Conservation (phyloP, 1,140 invertebrate genomes). For the Asbolus verrucosus region DNA sequence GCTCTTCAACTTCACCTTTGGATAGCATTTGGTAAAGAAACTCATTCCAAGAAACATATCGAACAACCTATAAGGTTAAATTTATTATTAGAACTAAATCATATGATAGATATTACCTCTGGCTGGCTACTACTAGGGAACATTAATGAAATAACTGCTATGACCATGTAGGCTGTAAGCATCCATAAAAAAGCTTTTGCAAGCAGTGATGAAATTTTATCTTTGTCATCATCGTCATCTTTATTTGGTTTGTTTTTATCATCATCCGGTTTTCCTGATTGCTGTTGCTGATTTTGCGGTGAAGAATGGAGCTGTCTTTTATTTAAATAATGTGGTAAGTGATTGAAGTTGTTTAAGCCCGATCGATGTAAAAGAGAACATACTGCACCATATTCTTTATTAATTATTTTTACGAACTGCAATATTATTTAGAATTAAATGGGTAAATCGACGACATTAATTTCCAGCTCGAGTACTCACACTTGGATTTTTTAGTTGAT, state of each 20-base stretch:
- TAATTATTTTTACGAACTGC: slow-evolving; percentile 59
- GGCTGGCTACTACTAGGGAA: slow-evolving; percentile 79
- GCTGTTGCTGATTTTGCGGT: slow-evolving; percentile 55
- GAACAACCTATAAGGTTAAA: slow-evolving; percentile 64
- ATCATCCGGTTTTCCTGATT: slow-evolving; percentile 58
- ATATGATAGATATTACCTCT: slow-evolving; percentile 69
- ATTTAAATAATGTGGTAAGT: slow-evolving; percentile 59
- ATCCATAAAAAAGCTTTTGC: slow-evolving; percentile 83
- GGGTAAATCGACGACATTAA: neutral
- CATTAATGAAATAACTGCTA: slow-evolving; percentile 76
- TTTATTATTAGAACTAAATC: no score
- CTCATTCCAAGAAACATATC: slow-evolving; percentile 94
- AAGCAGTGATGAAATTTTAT: slow-evolving; percentile 76
- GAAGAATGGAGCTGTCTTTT: slow-evolving; percentile 51
- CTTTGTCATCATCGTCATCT: slow-evolving; percentile 72
- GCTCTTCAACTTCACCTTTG: slow-evolving; percentile 91
- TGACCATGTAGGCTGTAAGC: slow-evolving; percentile 78
- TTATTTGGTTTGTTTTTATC: slow-evolving; percentile 61
- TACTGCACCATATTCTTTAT: slow-evolving; percentile 67
- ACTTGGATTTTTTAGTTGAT: neutral
- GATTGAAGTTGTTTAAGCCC: slow-evolving; percentile 61
- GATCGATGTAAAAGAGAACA: slow-evolving; percentile 62
- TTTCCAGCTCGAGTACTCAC: neutral
- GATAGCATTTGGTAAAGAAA: slow-evolving; percentile 93
- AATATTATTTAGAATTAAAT: neutral